Evolutionary conservation across 2,797 vertebrate species (phyloP), one percentile per base, ranked within the genome.

Genomic region (Hoplostethus mediterraneus): DNA sequence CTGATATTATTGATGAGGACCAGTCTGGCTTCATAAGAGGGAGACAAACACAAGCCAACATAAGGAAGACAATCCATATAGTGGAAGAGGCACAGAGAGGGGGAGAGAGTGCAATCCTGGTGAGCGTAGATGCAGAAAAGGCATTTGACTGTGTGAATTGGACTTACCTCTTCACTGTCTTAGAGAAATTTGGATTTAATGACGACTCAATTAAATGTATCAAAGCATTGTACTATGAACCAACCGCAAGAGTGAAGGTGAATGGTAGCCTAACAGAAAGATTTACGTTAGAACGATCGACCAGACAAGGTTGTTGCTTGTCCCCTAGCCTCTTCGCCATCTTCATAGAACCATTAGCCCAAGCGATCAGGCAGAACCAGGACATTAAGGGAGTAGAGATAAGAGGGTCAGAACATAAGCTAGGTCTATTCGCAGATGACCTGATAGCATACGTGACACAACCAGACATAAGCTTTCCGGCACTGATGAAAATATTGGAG

Each of bases 111-210:
- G 2, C 6, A 6, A 14, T n/a, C 51, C 17, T 72, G 17, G 14
- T 72, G 10, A 65, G 79, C 17, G 12, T 70, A 2, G 52, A 70
- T 33, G 64, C 64, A n/a, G 65, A 73, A 55, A 73, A 81, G 16
- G 51, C 36, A 0, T 71, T 74, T 67, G 66, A 78, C 53, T 38
- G 38, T 12, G 52, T 74, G 12, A 73, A 6, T 38, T 65, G 74
- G 55, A 16, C 6, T 3, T 77, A 63, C 38, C 28, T 73, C 6
- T 67, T 63, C 8, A 6, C 5, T 1, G 36, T 33, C 13, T 40
- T 68, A 42, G 16, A 51, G 8, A 44, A 21, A 65, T 67, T 71
- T 67, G 38, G 56, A 12, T 58, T 77, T 5, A 28, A 38, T 65
- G 6, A 69, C 40, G 56, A 55, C 2, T 38, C 6, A 48, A 47